Evolutionary conservation across 2,888 invertebrate species (phyloP).

Genomic region (Microctonus brassicae): DNA sequence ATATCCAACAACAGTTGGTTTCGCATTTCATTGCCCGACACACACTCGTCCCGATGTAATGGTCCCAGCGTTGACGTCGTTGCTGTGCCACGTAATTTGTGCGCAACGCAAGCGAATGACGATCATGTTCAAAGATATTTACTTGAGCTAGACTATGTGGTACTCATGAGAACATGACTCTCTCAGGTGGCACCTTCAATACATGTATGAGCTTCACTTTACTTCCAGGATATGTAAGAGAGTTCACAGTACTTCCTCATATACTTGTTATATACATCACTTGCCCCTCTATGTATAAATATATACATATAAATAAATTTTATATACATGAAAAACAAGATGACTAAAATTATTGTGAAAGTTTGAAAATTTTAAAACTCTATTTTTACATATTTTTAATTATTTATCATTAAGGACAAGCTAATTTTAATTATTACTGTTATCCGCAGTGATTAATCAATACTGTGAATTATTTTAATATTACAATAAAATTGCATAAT

Average conservation of each 20-base stretch:
- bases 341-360: background rate
- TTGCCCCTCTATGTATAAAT: background rate
- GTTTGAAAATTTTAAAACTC: background rate
- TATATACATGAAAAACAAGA: no score
- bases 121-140: conserved; percentile 10
- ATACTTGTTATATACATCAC: background rate
- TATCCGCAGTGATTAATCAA: no score
- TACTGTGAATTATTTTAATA: no score
- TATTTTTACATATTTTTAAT: no score
- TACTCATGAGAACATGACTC: background rate
- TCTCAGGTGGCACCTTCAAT: background rate
- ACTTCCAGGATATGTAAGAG: background rate
- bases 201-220: background rate
- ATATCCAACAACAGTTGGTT: background rate
- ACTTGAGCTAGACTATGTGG: background rate
- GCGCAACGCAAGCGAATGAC: background rate
- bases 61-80: conserved; percentile 41
- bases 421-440: no score
- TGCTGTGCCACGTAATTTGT: conserved; percentile 17
- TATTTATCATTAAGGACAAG: no score
- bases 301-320: background rate
- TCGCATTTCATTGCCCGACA: conserved; percentile 12
- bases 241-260: background rate
- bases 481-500: no score
- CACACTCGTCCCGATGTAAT: conserved; percentile 22